A percentile compares a stretch with the other conserved stretches of the same genome.
phyloP scores from a whole-genome alignment of 2,113 vertebrate species.

The Dromiciops gliroides region DNA sequence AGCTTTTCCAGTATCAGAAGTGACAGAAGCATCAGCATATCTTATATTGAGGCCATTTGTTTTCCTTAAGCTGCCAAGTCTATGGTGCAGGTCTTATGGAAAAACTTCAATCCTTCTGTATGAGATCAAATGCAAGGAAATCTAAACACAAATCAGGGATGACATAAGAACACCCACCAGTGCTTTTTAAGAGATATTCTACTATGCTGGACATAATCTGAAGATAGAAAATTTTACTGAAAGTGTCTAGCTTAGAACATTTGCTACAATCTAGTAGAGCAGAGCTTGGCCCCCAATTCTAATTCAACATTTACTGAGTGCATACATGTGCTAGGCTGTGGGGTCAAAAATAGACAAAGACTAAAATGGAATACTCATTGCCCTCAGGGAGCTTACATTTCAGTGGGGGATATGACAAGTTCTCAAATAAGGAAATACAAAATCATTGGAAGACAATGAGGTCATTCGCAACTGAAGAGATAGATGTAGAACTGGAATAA shows the following conservation, averaged over 20 bases:
- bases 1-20: conserved; percentile 65
- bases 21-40: conserved; percentile 58
- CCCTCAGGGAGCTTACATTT: neutral
- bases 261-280: neutral
- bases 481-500: neutral
- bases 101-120: conserved; percentile 34
- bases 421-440: neutral
- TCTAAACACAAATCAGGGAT: conserved; percentile 23
- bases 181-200: conserved; percentile 4
- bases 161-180: neutral
- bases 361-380: neutral
- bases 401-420: neutral
- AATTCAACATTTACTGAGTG: neutral
- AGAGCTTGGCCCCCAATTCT: neutral
- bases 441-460: neutral
- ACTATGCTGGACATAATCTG: neutral
- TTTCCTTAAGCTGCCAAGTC: conserved; percentile 68
- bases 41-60: conserved; percentile 70
- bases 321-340: neutral
- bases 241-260: conserved; percentile 26
- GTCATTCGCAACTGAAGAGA: neutral
- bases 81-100: conserved; percentile 47
- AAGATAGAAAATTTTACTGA: neutral
- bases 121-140: conserved; percentile 20
- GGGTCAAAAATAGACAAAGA: neutral